A percentile compares a stretch with the other conserved stretches of the same genome.
phyloP scores from a whole-genome alignment of 2,888 invertebrate species.

The Exephanes ischioxanthus region DNA sequence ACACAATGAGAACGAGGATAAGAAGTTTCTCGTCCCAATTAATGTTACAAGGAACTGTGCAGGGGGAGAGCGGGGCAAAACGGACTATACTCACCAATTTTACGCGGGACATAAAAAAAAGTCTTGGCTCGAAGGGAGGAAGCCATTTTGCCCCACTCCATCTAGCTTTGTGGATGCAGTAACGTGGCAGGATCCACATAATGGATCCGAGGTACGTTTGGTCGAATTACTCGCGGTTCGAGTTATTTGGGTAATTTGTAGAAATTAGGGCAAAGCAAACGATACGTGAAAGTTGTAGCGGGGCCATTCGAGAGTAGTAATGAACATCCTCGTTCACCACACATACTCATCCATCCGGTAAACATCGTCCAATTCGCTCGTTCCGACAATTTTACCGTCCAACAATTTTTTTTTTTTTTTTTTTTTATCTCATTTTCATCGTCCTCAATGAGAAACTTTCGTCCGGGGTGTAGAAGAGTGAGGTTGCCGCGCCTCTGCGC shows the following conservation, averaged over 20 bases:
- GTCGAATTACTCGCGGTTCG: slow-evolving; percentile 46
- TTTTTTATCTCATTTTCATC: slow-evolving; percentile 56
- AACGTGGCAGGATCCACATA: slow-evolving; percentile 20
- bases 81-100: neutral
- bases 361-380: slow-evolving; percentile 37
- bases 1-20: slow-evolving; percentile 2
- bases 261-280: slow-evolving; percentile 51
- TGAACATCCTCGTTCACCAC: slow-evolving; percentile 9
- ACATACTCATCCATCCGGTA: slow-evolving; percentile 3
- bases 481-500: slow-evolving; percentile 1
- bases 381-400: slow-evolving; percentile 25
- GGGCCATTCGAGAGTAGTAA: slow-evolving; percentile 31
- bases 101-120: neutral
- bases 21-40: slow-evolving; percentile 58
- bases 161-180: slow-evolving; percentile 14
- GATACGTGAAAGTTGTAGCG: slow-evolving; percentile 23
- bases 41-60: slow-evolving; percentile 26
- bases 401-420: slow-evolving; percentile 47
- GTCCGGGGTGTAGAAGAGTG: neutral
- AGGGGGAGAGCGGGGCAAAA: neutral
- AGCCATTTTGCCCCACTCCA: neutral
- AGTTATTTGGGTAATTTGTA: slow-evolving; percentile 48
- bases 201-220: slow-evolving; percentile 39
- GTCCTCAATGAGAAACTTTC: slow-evolving; percentile 50
- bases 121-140: neutral